phyloP scores from a whole-genome alignment of 1,140 invertebrate species.

The Solenopsis invicta region DNA sequence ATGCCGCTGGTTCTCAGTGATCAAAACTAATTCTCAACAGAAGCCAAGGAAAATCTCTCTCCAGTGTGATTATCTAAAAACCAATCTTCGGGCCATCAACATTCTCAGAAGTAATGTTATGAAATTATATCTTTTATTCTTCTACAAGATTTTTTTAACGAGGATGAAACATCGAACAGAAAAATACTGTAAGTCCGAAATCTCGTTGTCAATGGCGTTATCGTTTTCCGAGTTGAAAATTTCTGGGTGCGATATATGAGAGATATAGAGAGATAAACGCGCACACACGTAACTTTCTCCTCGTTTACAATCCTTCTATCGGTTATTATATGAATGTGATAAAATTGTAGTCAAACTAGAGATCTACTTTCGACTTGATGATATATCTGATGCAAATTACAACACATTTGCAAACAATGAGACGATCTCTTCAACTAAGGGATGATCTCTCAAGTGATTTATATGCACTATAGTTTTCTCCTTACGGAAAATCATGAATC shows the following conservation, averaged over 20 bases:
- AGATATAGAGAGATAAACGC: constrained; percentile 67
- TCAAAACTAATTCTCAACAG: constrained; percentile 79
- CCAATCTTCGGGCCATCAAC: constrained; percentile 67
- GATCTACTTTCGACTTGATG: constrained; percentile 61
- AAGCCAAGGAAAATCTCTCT: constrained; percentile 62
- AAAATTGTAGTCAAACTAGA: constrained; percentile 67
- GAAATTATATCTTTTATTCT: constrained; percentile 75
- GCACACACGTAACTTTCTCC: constrained; percentile 64
- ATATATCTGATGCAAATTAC: constrained; percentile 55
- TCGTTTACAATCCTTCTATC: constrained; percentile 69
- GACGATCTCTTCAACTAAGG: constrained; percentile 41
- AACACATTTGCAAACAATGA: constrained; percentile 44
- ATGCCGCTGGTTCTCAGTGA: constrained; percentile 86
- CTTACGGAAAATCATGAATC: constrained; percentile 35
- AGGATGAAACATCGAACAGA: constrained; percentile 50
- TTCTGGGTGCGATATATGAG: constrained; percentile 47
- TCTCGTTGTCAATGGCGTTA: constrained; percentile 50
- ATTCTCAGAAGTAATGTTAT: constrained; percentile 76
- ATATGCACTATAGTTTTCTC: constrained; percentile 60
- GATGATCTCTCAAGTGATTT: constrained; percentile 46
- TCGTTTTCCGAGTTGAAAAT: constrained; percentile 59
- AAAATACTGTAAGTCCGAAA: constrained; percentile 48
- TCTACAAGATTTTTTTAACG: constrained; percentile 74
- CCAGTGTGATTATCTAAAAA: constrained; percentile 66
- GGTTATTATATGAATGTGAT: constrained; percentile 57